These are phyloP conservation scores for Drosophila ambigua DNA, from an alignment of 1,140 invertebrate species.

Conservation along the genomic window DNA sequence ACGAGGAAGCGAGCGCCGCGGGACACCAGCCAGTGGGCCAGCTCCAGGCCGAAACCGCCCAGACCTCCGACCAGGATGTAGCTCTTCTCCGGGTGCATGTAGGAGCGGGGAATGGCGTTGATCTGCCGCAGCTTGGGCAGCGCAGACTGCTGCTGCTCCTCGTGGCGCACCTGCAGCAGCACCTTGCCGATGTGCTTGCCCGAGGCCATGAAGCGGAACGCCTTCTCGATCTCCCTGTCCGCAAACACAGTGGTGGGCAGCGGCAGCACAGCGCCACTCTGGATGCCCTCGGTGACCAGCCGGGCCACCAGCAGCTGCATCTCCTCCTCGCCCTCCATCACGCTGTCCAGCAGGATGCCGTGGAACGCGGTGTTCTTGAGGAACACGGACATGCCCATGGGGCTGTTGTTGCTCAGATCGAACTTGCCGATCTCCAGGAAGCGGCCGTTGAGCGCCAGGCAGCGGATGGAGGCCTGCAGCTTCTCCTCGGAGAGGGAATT, in stretches of 20 bases:
- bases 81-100: slow-evolving; percentile 94
- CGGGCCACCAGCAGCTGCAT: slow-evolving; percentile 90
- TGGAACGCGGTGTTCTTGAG: slow-evolving; percentile 98
- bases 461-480: slow-evolving; percentile 95
- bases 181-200: slow-evolving; percentile 99
- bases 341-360: slow-evolving; percentile 96
- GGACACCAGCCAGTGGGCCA: slow-evolving; percentile 94
- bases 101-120: slow-evolving; percentile 91
- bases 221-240: slow-evolving; percentile 94
- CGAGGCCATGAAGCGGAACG: slow-evolving; percentile 97
- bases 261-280: slow-evolving; percentile 92
- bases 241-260: slow-evolving; percentile 92
- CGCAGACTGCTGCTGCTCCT: slow-evolving; percentile 86
- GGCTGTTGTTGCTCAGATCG: slow-evolving; percentile 95
- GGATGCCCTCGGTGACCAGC: slow-evolving; percentile 92
- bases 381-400: slow-evolving; percentile 96
- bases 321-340: slow-evolving; percentile 87
- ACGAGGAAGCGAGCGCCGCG: slow-evolving; percentile 93
- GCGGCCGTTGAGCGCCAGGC: slow-evolving; percentile 93
- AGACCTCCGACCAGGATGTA: slow-evolving; percentile 96
- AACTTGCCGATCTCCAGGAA: slow-evolving; percentile 99
- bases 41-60: slow-evolving; percentile 97
- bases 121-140: slow-evolving; percentile 86
- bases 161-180: slow-evolving; percentile 92
- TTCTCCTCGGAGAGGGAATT: slow-evolving; percentile 97